phyloP scores from a whole-genome alignment of 64 coral and sea anemone genomes.

The Porites australiensis region DNA sequence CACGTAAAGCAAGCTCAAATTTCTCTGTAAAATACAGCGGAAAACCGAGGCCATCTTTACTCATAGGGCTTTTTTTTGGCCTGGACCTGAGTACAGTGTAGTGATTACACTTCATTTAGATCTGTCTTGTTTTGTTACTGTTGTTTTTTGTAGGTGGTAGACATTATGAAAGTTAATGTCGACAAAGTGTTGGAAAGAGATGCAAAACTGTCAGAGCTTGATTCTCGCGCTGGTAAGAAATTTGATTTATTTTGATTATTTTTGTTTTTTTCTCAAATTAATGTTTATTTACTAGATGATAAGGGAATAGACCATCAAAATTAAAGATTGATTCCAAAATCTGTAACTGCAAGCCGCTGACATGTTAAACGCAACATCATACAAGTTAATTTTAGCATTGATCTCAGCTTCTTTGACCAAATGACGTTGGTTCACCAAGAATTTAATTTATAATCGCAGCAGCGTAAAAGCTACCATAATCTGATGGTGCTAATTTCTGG shows the following conservation, averaged over 20 bases:
- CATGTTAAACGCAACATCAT: neutral
- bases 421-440: no score
- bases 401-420: neutral
- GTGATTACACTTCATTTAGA: neutral
- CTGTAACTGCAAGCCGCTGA: neutral
- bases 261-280: no score
- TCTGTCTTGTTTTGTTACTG: neutral
- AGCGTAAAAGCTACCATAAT: no score
- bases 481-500: no score
- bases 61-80: neutral
- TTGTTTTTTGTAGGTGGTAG: constrained; percentile 76
- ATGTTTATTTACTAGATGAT: no score
- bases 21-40: neutral
- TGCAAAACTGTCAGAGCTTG: constrained; percentile 97
- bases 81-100: neutral
- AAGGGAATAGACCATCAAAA: no score
- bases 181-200: constrained; percentile 98
- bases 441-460: no score
- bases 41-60: neutral
- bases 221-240: constrained; percentile 89
- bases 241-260: neutral
- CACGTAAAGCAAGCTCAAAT: neutral
- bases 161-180: constrained; percentile 99
- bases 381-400: constrained; percentile 8
- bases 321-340: no score